Evolutionary conservation across 2,888 invertebrate genomes (phyloP), one percentile per base, ranked within the genome.

Genomic region (Tachystola acroxantha): DNA sequence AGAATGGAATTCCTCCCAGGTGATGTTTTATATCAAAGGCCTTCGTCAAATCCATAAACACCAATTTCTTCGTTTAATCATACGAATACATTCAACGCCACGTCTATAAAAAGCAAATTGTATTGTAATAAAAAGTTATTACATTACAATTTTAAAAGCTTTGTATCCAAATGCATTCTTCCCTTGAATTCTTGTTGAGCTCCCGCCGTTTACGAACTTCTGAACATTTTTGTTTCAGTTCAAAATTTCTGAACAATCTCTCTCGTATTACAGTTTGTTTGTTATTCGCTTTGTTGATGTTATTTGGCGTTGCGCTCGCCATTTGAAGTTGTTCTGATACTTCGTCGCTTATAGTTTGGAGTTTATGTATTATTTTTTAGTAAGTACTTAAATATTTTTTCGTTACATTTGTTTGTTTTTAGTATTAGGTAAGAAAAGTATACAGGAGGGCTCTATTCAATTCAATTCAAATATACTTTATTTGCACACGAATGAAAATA

Each of bases 211-310:
- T 36, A 30, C 27, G 26, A 64, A 66, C 59, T 64, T 66, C 53
- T 45, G 48, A 46, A 64, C 58, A 64, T 71, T 73, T 73, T 70
- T 66, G 60, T 54, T 57, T 41, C 35, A 13, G 12, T 30, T 11
- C 24, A 24, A 25, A 24, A 36, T 24, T 33, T 39, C 24, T 39
- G 39, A 69, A 74, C 70, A 74, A 65, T 68, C 51, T 46, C 51
- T 45, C 31, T 13, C 60, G 57, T 48, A 49, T 57, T 57, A 61
- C 55, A 54, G 57, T 33, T 41, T 25, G 44, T 65, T 72, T 67
- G 64, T 67, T 69, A 68, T 67, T 64, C 57, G 57, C 62, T 69
- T 70, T 74, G 71, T 65, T 67, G 60, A 63, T 69, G 61, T 66
- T 75, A 68, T 74, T 77, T 68, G 43, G 36, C 50, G 52, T 64